Base-by-base conservation (phyloP, 2,113 vertebrate genomes). In the Chaenogobius annularis region DNA sequence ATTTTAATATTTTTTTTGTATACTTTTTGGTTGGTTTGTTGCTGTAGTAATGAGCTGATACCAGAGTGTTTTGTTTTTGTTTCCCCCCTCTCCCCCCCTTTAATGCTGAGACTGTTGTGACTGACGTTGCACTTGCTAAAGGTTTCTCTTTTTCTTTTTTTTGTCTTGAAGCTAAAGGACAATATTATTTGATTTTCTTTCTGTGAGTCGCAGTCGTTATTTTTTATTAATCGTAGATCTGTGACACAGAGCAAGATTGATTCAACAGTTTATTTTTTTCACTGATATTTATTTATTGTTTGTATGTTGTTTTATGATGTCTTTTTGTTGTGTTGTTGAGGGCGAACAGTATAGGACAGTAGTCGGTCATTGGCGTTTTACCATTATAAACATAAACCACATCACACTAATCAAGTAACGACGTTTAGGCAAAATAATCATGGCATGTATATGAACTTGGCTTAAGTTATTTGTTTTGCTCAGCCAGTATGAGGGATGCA, bases 251-350 rank as follows among this genome's bases (percentile, higher is more conserved):
- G 75, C 79, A 74, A 83, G 84, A 85, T 74, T 81, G 26, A 90
- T 86, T 90, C 79, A 79, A 85, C 83, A 78, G 85, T 91, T 85
- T 90, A 88, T 90, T 90, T 91, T 85, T 85, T 77, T 90, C 89
- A 89, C 88, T 89, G 87, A 79, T 91, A 91, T 91, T 92, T 90
- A 92, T 92, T 91, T 92, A 91, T 92, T 92, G 80, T 71, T 87
- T 66, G 72, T 86, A 86, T 75, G 69, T 66, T 43, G 12, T 12
- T 84, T 78, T 66, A 31, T 73, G 79, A 52, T 72, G 66, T 78
- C 35, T 75, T 20, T 79, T 80, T 68, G 54, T 73, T 84, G 78
- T 68, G 69, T 68, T 70, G 77, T 69, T n/a, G 67, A 83, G 80
- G 72, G 84, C 71, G 85, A 86, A 89, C 78, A 77, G 43, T 73